These are phyloP conservation scores for Gnathonemus echidnorhynchus DNA, from an alignment of 2,113 vertebrate species.

Conservation along the genomic window DNA sequence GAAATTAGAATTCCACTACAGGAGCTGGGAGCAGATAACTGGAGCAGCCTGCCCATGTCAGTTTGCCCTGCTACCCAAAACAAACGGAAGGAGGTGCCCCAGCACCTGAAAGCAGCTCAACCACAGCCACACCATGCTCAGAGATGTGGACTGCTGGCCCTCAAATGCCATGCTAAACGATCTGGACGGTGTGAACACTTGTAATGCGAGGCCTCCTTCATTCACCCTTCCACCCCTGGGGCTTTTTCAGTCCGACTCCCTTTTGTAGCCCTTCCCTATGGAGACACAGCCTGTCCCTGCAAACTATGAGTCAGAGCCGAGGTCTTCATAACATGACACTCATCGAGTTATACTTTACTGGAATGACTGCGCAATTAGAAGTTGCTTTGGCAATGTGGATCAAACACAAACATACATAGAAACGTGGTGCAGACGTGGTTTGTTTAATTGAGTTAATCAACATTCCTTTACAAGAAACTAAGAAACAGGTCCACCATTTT, in stretches of 20 bases:
- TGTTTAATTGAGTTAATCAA: conserved; percentile 54
- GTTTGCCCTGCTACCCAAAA: background rate
- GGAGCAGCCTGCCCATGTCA: background rate
- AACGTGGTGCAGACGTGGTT: conserved; percentile 30
- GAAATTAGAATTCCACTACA: background rate
- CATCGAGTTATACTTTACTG: background rate
- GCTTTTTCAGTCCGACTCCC: background rate
- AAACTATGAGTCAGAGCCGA: conserved; percentile 5
- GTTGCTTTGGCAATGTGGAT: background rate
- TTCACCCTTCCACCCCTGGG: background rate
- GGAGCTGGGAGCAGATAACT: background rate
- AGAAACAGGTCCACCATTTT: conserved; percentile 33
- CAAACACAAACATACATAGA: background rate
- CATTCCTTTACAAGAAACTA: conserved; percentile 48
- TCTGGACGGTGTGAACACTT: conserved; percentile 13
- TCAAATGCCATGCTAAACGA: background rate
- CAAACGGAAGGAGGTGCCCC: background rate
- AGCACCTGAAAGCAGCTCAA: background rate
- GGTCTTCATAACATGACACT: background rate
- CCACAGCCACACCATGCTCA: background rate
- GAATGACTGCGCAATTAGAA: background rate
- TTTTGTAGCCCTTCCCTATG: background rate
- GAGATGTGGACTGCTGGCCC: background rate
- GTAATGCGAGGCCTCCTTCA: conserved; percentile 19
- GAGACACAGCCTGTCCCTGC: background rate